Conservation (phyloP, 2,797 vertebrate genomes). For the Mormyrus proboscirostris region DNA sequence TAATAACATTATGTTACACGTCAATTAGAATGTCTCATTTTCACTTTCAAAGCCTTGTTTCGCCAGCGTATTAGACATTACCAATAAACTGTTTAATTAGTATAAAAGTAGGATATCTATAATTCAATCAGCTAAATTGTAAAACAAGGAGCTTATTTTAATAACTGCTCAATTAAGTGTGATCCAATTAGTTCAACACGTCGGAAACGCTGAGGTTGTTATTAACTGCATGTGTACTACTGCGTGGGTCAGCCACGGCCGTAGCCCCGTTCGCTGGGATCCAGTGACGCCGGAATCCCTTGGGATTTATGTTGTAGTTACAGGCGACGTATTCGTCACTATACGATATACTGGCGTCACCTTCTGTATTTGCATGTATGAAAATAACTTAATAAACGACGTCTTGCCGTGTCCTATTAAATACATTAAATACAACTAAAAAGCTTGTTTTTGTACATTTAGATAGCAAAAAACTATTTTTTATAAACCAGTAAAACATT, state of each 20-base stretch:
- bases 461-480: neutral
- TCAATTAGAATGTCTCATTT: neutral
- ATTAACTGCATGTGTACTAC: neutral
- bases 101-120: neutral
- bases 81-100: neutral
- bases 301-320: neutral
- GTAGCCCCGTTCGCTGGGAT: neutral
- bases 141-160: neutral
- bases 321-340: neutral
- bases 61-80: neutral
- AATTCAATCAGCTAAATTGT: neutral
- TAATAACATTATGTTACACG: neutral
- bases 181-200: neutral
- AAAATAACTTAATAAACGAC: neutral
- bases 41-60: neutral
- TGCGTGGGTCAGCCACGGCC: neutral
- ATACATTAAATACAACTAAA: neutral
- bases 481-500: neutral
- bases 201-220: neutral
- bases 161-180: neutral
- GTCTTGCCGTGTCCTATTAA: neutral
- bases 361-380: neutral
- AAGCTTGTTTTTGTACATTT: neutral
- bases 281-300: neutral
- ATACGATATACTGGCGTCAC: neutral